A percentile compares a stretch with the other conserved stretches of the same genome.
phyloP scores from a whole-genome alignment of 2,888 invertebrate genomes.

The Yponomeuta cagnagella region DNA sequence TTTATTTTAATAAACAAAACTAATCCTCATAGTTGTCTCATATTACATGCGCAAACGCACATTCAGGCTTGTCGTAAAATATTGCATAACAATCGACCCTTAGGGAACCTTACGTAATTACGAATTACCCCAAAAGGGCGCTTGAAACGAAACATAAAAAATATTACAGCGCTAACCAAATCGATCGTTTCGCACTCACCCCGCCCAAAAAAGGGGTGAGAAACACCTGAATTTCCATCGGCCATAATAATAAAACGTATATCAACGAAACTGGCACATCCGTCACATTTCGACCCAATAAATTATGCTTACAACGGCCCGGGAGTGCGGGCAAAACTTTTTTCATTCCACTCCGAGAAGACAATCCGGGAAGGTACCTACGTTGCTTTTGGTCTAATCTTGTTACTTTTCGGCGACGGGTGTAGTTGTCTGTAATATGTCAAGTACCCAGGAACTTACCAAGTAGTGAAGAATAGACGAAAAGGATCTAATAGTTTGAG shows the following conservation, averaged over 20 bases:
- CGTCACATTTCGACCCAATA: not conserved
- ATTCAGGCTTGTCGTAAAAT: no score
- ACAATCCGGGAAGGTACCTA: not conserved
- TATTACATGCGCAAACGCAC: no score
- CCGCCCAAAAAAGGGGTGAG: not conserved
- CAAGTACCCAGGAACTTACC: not conserved
- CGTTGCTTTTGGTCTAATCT: not conserved
- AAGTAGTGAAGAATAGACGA: no score
- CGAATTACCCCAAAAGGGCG: no score
- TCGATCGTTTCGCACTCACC: not conserved
- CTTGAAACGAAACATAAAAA: not conserved
- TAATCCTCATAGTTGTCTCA: no score
- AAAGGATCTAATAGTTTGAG: no score
- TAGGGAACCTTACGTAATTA: no score
- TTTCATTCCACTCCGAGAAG: not conserved
- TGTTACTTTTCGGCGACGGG: not conserved
- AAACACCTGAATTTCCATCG: not conserved
- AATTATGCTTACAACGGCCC: not conserved
- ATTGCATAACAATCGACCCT: no score
- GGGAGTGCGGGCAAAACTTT: not conserved
- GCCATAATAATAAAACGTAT: not conserved
- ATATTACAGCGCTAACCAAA: no score
- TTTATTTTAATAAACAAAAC: no score
- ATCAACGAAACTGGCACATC: not conserved
- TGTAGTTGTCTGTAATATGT: not conserved